Percentiles rank a stretch among this genome's conserved stretches.
phyloP scores from a whole-genome alignment of 2,797 vertebrate genomes.

The Typhlichthys subterraneus region DNA sequence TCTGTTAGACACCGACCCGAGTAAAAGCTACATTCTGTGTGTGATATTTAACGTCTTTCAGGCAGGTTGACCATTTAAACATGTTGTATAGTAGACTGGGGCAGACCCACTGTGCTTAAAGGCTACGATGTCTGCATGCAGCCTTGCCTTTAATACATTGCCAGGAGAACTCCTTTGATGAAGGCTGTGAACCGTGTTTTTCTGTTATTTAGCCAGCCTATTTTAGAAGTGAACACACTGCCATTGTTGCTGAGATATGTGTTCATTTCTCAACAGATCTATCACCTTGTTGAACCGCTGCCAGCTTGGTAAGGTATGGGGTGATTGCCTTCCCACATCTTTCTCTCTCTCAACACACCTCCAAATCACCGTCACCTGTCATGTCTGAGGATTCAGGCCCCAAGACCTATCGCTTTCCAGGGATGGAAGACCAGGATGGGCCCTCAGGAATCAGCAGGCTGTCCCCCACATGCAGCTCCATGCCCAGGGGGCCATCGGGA shows the following conservation, averaged over 20 bases:
- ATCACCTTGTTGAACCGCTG: slow-evolving; percentile 12
- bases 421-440: slow-evolving; percentile 67
- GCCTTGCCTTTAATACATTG: slow-evolving; percentile 23
- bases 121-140: slow-evolving; percentile 43
- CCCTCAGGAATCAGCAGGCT: slow-evolving; percentile 26
- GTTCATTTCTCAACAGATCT: slow-evolving; percentile 47
- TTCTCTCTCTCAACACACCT: slow-evolving; percentile 16
- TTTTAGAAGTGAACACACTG: not conserved
- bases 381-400: slow-evolving; percentile 75
- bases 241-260: slow-evolving; percentile 12
- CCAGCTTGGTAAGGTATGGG: slow-evolving; percentile 53
- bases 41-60: slow-evolving; percentile 24
- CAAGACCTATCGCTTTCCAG: slow-evolving; percentile 70
- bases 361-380: slow-evolving; percentile 19
- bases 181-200: slow-evolving; percentile 1
- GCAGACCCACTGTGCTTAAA: slow-evolving; percentile 44
- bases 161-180: slow-evolving; percentile 33
- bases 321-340: slow-evolving; percentile 37
- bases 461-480: slow-evolving; percentile 53
- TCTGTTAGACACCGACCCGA: no score
- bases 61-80: slow-evolving; percentile 36
- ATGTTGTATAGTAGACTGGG: slow-evolving; percentile 29
- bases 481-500: slow-evolving; percentile 48
- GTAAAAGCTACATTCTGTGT: slow-evolving; percentile 16
- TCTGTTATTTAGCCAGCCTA: not conserved